Base-by-base conservation (phyloP, 64 coral and sea anemone species). In the Platygyra sinensis region DNA sequence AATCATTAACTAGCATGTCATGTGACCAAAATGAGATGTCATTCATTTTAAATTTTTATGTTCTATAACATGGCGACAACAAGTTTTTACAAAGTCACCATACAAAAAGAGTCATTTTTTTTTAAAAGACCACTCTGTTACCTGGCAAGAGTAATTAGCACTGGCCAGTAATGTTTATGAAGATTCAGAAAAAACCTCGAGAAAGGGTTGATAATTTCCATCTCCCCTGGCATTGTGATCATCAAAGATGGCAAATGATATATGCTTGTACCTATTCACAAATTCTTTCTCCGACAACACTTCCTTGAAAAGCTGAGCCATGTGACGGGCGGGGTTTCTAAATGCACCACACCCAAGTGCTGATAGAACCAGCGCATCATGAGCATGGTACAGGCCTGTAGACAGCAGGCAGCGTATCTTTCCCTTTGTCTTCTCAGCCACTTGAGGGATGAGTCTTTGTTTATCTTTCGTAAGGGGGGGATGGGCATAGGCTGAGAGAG, bases 291-390 rank as follows among this genome's bases (percentile, higher is more conserved):
- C 95, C 33, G 25, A 82, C 25, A 97, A 63, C 13, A 97, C 88
- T 49, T 94, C 95, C 71, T 87, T 94, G 62, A 97, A 97, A 10
- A 97, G 74, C 72, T 89, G 79, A 36, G 95, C 95, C 27, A 97
- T 57, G 65, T 97, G 95, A 72, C 89, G 31, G 28, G 95, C 88
- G 14, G 95, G 95, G 42, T 97, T 97, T 83, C 95, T 74, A 74
- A 97, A 97, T 72, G 95, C 95, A 2, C 95, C 95, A 79, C 95
- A 97, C 17, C 95, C 95, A 92, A 92, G 93, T 10, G 95, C 95
- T 52, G 95, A 97, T 30, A 97, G 39, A 46, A 97, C 95, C 25
- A 97, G 79, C 5, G 90, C 89, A 39, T 97, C 95, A 80, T 97
- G 95, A 17, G 73, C 88, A 60, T 94, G 59, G 13, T 81, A 19